A percentile compares a stretch with the other conserved stretches of the same genome.
phyloP scores from a whole-genome alignment of 2,888 invertebrate genomes.

The Eumacrocentrus americanus region DNA sequence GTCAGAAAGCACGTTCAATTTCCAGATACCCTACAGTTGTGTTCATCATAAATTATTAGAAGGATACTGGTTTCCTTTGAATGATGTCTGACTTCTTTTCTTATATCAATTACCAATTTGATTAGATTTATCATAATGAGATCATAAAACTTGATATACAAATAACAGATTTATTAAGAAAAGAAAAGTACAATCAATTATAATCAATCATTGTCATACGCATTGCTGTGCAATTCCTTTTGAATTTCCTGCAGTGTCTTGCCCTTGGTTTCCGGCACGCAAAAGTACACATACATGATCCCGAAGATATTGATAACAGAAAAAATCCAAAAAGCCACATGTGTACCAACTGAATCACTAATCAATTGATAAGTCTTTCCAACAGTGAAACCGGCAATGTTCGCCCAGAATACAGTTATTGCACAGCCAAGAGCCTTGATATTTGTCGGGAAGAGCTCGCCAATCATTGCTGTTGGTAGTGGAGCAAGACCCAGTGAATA shows the following conservation, averaged over 20 bases:
- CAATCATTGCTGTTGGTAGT: slow-evolving; percentile 39
- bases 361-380: slow-evolving; percentile 32
- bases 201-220: no score
- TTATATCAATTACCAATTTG: no score
- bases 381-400: slow-evolving; percentile 30
- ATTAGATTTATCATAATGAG: no score
- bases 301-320: slow-evolving; percentile 27
- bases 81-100: no score
- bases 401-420: slow-evolving; percentile 28
- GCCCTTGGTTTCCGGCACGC: slow-evolving; percentile 40
- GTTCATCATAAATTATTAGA: no score
- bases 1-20: slow-evolving; percentile 76
- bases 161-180: no score
- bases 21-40: slow-evolving; percentile 65
- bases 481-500: slow-evolving; percentile 38
- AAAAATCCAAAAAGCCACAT: slow-evolving; percentile 38
- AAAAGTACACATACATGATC: slow-evolving; percentile 28
- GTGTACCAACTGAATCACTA: slow-evolving; percentile 27
- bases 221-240: slow-evolving; percentile 9
- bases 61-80: no score
- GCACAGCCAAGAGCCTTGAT: slow-evolving; percentile 38
- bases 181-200: background rate
- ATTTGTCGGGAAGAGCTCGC: slow-evolving; percentile 42
- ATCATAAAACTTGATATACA: no score
- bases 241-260: slow-evolving; percentile 43